Base-by-base conservation (phyloP, 2,797 vertebrate species). In the Okamejei kenojei region DNA sequence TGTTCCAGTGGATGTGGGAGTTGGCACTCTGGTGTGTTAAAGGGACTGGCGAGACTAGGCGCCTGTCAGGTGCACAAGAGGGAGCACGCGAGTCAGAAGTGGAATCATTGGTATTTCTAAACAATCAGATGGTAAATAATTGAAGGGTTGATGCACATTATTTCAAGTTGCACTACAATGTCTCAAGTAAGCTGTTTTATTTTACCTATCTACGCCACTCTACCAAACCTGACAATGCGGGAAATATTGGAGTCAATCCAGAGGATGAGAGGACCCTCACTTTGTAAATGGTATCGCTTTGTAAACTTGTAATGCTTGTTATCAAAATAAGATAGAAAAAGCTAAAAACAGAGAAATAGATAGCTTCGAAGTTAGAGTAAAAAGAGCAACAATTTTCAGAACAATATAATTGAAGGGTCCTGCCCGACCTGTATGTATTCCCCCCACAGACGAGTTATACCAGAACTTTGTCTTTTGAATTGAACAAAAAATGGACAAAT, bases 131-230 rank as follows among this genome's bases (percentile, higher is more conserved):
- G 21, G 21, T 74, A 23, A 23, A 74, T 74, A 21, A 74, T 74
- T 74, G 71, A 74, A 74, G 5, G 7, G 21, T 74, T 74, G 71
- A 17, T 65, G 17, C 19, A 65, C 0, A 86, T 32, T 32, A 29
- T 19, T 17, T 65, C 61, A 88, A 63, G 15, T 88, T 65, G n/a
- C 58, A 23, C 82, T 6, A 4, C 11, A 26, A n/a, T 29, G n/a
- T 84, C 81, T 86, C 82, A 17, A 84, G 5, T 88, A 65, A 61
- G 84, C n/a, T 32, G 84, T 35, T 88, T 35, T 63, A 65, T 88
- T 88, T 88, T 88, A 65, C 63, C 61, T 7, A 86, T 26, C 13
- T 19, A 86, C 63, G 13, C 61, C 29, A 88, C 29, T 13, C n/a
- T 65, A 54, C 61, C 29, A 29, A 82, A 82, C 9, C 54, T 54